Percentiles rank a stretch among this genome's conserved stretches.
phyloP scores from a whole-genome alignment of 2,888 invertebrate genomes.

The Acanthococcus lagerstroemiae region DNA sequence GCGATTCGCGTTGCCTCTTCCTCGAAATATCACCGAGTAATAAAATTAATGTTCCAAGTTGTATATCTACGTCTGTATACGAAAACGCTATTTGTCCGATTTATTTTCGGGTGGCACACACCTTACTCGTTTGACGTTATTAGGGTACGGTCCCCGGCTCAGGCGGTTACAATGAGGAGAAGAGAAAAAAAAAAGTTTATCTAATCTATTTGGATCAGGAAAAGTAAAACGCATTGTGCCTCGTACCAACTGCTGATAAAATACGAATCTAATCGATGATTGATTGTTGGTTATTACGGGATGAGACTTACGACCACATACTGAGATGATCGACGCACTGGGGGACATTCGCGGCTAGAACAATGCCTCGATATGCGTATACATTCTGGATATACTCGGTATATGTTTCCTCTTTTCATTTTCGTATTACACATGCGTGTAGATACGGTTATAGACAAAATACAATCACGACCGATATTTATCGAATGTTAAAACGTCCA shows the following conservation, averaged over 20 bases:
- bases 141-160: neutral
- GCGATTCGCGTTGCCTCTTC: too few relatives aligned
- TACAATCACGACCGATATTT: neutral
- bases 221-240: neutral
- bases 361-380: constrained; percentile 6
- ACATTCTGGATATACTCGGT: too few relatives aligned
- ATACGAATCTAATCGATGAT: constrained; percentile 28
- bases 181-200: neutral
- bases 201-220: constrained; percentile 1
- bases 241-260: constrained; percentile 23
- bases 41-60: neutral
- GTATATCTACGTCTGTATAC: neutral
- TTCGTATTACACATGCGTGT: neutral
- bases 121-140: neutral
- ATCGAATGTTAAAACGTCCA: neutral
- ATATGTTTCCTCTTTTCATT: too few relatives aligned
- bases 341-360: constrained; percentile 11
- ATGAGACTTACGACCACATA: constrained; percentile 22
- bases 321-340: constrained; percentile 7
- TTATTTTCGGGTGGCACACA: neutral
- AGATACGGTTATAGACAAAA: neutral
- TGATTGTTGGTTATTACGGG: constrained; percentile 26
- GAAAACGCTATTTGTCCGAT: neutral
- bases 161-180: neutral
- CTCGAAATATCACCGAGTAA: neutral